phyloP scores from a whole-genome alignment of 2,113 vertebrate species.

The Gorsachius goisagi region DNA sequence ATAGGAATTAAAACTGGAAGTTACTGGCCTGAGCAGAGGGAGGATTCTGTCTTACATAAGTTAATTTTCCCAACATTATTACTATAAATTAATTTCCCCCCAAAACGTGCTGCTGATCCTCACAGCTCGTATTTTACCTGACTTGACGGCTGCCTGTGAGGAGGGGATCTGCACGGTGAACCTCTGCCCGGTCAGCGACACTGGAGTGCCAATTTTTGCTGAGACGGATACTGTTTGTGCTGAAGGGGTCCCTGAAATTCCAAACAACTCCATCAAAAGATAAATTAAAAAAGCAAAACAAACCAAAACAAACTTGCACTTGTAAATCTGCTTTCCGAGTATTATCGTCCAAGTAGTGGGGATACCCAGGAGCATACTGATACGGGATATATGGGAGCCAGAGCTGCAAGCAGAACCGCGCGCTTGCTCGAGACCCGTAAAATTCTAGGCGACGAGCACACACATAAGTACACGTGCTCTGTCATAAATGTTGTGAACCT shows the following conservation, averaged over 20 bases:
- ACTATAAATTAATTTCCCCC: rapidly evolving
- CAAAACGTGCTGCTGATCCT: too few relatives aligned
- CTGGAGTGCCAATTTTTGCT: constrained; percentile 83
- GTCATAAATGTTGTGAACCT: too few relatives aligned
- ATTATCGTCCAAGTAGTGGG: rapidly evolving
- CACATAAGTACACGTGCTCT: rapidly evolving
- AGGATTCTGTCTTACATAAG: rapidly evolving
- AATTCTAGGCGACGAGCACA: neutral
- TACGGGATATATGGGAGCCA: rapidly evolving
- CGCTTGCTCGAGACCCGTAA: rapidly evolving
- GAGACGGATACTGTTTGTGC: constrained; percentile 70
- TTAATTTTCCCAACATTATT: too few relatives aligned
- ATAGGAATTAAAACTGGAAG: neutral
- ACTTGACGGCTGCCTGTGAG: constrained; percentile 83
- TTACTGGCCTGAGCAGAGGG: too few relatives aligned
- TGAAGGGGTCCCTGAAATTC: constrained; percentile 43
- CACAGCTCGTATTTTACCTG: constrained; percentile 61
- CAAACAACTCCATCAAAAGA: neutral
- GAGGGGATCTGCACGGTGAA: constrained; percentile 95
- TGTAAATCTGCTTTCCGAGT: rapidly evolving
- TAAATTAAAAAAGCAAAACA: too few relatives aligned
- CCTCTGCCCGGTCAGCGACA: constrained; percentile 88
- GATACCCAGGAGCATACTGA: rapidly evolving
- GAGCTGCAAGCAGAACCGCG: neutral
- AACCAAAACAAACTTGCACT: neutral